phyloP scores from a whole-genome alignment of 2,888 invertebrate species.

The Thumatha senex region DNA sequence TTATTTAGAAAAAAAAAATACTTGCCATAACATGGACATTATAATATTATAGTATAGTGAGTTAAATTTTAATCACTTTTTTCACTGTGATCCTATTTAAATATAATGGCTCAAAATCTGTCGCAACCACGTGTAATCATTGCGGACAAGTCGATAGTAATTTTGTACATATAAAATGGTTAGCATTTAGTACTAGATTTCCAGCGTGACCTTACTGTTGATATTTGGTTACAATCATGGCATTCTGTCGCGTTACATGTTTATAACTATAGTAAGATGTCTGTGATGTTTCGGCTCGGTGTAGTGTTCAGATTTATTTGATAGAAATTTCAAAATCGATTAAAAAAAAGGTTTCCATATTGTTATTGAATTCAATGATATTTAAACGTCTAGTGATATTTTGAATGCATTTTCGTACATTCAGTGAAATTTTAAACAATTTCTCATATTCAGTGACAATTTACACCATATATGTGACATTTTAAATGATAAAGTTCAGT shows the following conservation, averaged over 20 bases:
- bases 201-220: slow-evolving; percentile 78
- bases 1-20: slow-evolving; percentile 68
- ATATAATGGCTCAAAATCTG: slow-evolving; percentile 77
- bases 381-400: slow-evolving; percentile 1
- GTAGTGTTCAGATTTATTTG: slow-evolving; percentile 37
- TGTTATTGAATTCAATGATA: neutral
- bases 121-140: slow-evolving; percentile 63
- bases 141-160: slow-evolving; percentile 50
- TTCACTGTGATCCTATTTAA: slow-evolving; percentile 83
- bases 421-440: neutral
- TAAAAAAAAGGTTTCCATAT: no score
- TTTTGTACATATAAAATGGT: slow-evolving; percentile 63
- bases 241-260: slow-evolving; percentile 48
- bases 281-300: slow-evolving; percentile 74
- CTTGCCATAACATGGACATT: slow-evolving; percentile 82
- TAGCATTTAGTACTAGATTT: slow-evolving; percentile 70
- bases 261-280: slow-evolving; percentile 65
- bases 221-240: slow-evolving; percentile 49
- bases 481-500: neutral
- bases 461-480: neutral
- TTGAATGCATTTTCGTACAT: neutral
- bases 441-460: neutral
- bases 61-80: slow-evolving; percentile 79
- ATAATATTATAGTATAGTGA: slow-evolving; percentile 65
- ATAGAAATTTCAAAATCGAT: neutral